Evolutionary conservation across 2,797 vertebrate genomes (phyloP), one percentile per base, ranked within the genome.

Genomic region (Hippocampus kuda): DNA sequence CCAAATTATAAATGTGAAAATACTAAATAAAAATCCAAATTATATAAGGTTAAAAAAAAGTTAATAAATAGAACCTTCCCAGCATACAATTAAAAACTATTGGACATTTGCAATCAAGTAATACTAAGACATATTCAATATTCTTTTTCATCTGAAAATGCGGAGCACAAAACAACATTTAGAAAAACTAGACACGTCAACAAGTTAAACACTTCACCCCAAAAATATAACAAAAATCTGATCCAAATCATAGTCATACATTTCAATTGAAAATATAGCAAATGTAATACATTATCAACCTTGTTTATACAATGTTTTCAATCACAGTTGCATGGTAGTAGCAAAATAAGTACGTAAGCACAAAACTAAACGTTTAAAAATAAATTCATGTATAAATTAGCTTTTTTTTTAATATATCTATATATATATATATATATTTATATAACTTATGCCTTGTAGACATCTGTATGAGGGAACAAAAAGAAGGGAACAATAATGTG

Each of bases 321-420:
- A 95, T 95, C 95, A 98, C 96, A 98, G 96, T 98, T 98, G 95
- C 95, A 98, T 97, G 95, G 98, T 98, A 94, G 95, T 98, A 98
- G 96, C 95, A 99, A 99, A 98, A 98, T 97, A 97, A 97, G 95
- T 95, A 94, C 95, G 95, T 97, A 95, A 96, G 94, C 94, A 94
- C 94, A 96, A 97, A 94, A 94, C 92, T 93, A 95, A 65, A 93
- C 92, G 93, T 95, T 93, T 92, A 98, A 97, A 98, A 98, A 97
- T 96, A 97, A 97, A 96, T 93, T 95, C 91, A 94, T 93, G 92
- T 91, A 90, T 96, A 97, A 94, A 95, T 97, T 95, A 94, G 91
- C 94, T 90, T 92, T 91, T 92, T 94, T 93, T 93, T 90, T 93
- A 4, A 30, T 30, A 30, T 30, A 30, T 30, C 30, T 30, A 30